Evolutionary conservation across 2,113 vertebrate species (phyloP), one percentile per base, ranked within the genome.

Genomic region (Garra rufa): DNA sequence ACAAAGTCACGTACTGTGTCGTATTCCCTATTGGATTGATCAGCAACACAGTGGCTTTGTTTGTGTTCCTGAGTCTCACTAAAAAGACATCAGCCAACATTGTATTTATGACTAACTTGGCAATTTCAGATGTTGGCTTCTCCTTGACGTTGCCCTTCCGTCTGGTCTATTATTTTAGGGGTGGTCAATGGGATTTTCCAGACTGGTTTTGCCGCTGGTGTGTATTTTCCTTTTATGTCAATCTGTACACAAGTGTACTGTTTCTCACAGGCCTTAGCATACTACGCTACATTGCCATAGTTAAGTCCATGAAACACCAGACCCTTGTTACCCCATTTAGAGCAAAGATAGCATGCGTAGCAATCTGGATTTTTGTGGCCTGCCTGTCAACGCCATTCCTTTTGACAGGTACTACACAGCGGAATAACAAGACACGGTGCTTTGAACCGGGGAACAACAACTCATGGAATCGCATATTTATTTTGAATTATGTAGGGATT

Each of bases 231-330:
- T 94, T 95, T 85, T 94, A 95, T 46, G 17, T 94, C 17, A 94
- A 95, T 85, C 91, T 94, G 46, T 95, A 95, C 88, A 92, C 91
- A 48, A 95, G 94, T 76, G 91, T 95, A 82, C 87, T 94, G 76
- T 93, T 95, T 86, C 92, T 95, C 38, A 95, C 92, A 0, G 86
- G 92, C 0, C 91, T 95, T 24, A 94, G 94, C 13, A 0, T 91
- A 24, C 90, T 93, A 46, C 93, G 94, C 6, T 95, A 93, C 88
- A 6, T 94, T 0, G 92, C 93, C 0, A 88, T 95, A 26, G 21
- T 89, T 11, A 41, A 85, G 38, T 92, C 94, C n/a, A n/a, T n/a
- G n/a, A n/a, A n/a, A n/a, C n/a, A n/a, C n/a, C n/a, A n/a, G n/a
- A n/a, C n/a, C n/a, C n/a, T n/a, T n/a, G n/a, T n/a, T n/a, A n/a